phyloP scores from a whole-genome alignment of 2,113 vertebrate species.

The Laticauda colubrina region DNA sequence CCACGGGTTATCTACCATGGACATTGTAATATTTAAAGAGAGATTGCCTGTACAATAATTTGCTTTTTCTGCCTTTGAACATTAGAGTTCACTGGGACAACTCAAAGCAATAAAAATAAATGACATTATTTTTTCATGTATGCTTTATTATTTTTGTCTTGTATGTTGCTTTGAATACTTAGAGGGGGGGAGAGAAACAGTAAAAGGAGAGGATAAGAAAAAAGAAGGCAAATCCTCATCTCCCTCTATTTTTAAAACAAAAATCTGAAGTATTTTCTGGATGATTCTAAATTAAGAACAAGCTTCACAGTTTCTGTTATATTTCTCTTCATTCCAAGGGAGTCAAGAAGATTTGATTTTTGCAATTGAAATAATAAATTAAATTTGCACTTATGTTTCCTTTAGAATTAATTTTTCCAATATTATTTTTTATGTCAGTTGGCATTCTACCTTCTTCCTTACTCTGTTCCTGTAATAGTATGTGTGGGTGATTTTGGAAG shows the following conservation, averaged over 20 bases:
- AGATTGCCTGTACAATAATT: not conserved
- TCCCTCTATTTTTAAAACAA: not conserved
- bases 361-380: not conserved
- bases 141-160: not conserved
- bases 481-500: not conserved
- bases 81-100: not conserved
- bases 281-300: not conserved
- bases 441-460: not conserved
- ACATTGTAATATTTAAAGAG: not conserved
- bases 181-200: not conserved
- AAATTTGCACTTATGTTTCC: not conserved
- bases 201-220: not conserved
- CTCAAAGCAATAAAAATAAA: not conserved
- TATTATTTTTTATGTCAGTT: not conserved
- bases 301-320: not conserved
- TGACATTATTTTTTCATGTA: not conserved
- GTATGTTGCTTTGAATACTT: not conserved
- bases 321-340: not conserved
- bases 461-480: not conserved
- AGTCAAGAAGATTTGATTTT: not conserved
- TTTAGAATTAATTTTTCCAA: not conserved
- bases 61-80: not conserved
- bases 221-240: not conserved
- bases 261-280: not conserved
- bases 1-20: not conserved